These are phyloP conservation scores for Autographa gamma DNA, from an alignment of 2,888 invertebrate genomes.

Conservation along the genomic window DNA sequence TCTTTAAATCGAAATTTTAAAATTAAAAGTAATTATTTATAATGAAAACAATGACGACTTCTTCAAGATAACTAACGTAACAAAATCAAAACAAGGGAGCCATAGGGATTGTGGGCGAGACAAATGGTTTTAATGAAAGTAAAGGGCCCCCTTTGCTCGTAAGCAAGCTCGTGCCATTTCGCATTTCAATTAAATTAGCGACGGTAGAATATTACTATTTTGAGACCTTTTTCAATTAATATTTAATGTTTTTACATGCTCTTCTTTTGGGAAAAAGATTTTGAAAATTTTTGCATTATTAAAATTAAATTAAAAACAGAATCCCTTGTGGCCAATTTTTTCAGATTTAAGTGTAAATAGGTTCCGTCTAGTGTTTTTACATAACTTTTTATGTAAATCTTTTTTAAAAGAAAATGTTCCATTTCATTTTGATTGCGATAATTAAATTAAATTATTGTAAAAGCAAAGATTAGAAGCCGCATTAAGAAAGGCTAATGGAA, in stretches of 20 bases:
- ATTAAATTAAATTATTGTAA: background rate
- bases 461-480: background rate
- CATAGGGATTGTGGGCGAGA: slow-evolving; percentile 51
- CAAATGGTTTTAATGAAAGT: slow-evolving; percentile 72
- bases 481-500: slow-evolving; percentile 12
- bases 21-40: slow-evolving; percentile 24
- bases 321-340: background rate
- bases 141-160: slow-evolving; percentile 48
- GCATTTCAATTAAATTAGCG: slow-evolving; percentile 68
- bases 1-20: background rate
- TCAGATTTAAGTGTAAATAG: background rate
- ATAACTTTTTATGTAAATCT: background rate
- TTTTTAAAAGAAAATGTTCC: background rate
- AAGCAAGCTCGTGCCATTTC: slow-evolving; percentile 62
- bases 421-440: background rate
- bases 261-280: slow-evolving; percentile 7
- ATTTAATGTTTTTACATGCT: slow-evolving; percentile 24
- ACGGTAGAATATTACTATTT: slow-evolving; percentile 54
- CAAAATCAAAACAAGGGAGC: slow-evolving; percentile 58
- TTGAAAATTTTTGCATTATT: background rate
- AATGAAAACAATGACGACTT: slow-evolving; percentile 39
- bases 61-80: slow-evolving; percentile 30
- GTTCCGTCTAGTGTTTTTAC: background rate
- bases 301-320: background rate
- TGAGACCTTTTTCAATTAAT: slow-evolving; percentile 32